Conservation (phyloP, 2,888 invertebrate genomes). For the Drosophila macrothrix region DNA sequence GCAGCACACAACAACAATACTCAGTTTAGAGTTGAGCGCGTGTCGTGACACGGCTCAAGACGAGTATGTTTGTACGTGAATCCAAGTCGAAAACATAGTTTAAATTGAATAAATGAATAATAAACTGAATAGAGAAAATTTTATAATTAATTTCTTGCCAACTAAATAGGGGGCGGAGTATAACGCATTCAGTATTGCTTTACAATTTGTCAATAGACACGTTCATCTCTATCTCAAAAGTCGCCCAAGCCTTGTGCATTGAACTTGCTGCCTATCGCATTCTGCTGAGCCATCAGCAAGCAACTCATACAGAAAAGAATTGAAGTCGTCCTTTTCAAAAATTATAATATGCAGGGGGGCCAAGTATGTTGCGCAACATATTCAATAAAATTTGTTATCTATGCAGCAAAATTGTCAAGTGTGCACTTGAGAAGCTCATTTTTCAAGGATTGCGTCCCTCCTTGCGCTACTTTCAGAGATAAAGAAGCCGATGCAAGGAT, state of each 20-base stretch:
- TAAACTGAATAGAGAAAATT: not conserved
- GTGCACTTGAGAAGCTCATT: constrained; percentile 55
- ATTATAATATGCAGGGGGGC: constrained; percentile 40
- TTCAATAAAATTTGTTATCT: constrained; percentile 66
- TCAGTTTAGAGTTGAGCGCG: not conserved
- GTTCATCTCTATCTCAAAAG: constrained; percentile 25
- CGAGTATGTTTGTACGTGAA: not conserved
- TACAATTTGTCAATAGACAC: not conserved
- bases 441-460: constrained; percentile 45
- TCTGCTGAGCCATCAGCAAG: constrained; percentile 36
- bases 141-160: not conserved
- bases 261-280: constrained; percentile 69
- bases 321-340: constrained; percentile 18
- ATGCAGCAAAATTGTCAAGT: constrained; percentile 60
- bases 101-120: not conserved
- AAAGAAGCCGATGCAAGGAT: constrained; percentile 15
- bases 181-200: too few species aligned
- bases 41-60: constrained; percentile 6
- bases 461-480: constrained; percentile 21
- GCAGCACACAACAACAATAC: constrained; percentile 13
- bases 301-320: not conserved
- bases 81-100: not conserved
- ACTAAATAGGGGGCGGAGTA: not conserved
- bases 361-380: constrained; percentile 40
- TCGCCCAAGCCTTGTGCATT: constrained; percentile 63